Base-by-base conservation (phyloP, 2,797 vertebrate genomes). In the Platalea minor region DNA sequence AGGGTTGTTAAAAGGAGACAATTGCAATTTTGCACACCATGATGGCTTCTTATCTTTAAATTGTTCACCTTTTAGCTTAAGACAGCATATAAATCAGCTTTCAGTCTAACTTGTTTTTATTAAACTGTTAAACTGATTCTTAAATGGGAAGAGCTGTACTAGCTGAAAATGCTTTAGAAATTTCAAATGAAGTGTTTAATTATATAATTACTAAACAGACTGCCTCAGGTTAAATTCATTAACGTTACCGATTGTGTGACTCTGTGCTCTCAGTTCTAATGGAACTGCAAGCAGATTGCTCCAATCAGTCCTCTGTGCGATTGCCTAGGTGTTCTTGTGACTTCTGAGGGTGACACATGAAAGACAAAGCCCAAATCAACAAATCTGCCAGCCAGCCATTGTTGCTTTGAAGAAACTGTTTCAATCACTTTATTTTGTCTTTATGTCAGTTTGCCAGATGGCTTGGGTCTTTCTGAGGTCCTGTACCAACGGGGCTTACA, bases 361-460 rank as follows among this genome's bases (percentile, higher is more conserved):
- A 99, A 99, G 98, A 98, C 98, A 99, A 98, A 98, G 97, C 98
- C 98, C 97, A 98, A 99, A 99, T 99, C 98, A 99, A 99, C 98
- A 98, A 98, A 98, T 98, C 98, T 98, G 98, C 97, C 97, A 98
- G 97, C 97, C 97, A 97, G 97, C 98, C 98, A 98, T 98, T 98
- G 98, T 97, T 96, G 98, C 98, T 98, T 98, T 98, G 98, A 98
- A 98, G 98, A 99, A 98, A 98, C 98, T 98, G 98, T 98, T 99
- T 99, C 98, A 98, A 98, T 98, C 98, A 98, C 98, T 99, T 99
- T 99, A 98, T 98, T 98, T 98, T 98, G 98, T 99, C 98, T 99
- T 98, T 98, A 98, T 98, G 97, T 99, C 98, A 98, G 98, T 98
- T 98, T 98, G 98, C 98, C 99, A 99, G 99, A 99, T 99, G 99